Conservation (phyloP, 2,888 invertebrate genomes). For the Plemyria rubiginata region DNA sequence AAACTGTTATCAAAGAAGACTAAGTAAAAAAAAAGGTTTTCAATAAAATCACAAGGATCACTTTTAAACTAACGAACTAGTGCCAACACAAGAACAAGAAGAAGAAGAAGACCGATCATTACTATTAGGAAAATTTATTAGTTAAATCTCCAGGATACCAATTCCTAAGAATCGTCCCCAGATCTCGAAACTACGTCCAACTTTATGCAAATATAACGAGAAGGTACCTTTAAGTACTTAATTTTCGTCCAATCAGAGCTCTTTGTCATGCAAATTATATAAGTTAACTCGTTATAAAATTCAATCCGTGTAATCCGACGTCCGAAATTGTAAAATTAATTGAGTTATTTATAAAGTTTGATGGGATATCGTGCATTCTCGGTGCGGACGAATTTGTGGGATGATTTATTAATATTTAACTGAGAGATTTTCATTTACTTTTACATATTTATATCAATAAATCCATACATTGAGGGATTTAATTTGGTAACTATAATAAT, state of each 20-base stretch:
- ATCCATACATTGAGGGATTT: too few species aligned
- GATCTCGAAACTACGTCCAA: constrained; percentile 7
- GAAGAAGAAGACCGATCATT: too few species aligned
- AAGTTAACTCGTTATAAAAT: constrained; percentile 38
- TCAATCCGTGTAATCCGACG: constrained; percentile 25
- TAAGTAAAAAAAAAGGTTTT: too few species aligned
- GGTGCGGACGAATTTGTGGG: constrained; percentile 11
- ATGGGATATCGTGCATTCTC: constrained; percentile 22
- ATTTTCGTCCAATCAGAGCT: constrained; percentile 21
- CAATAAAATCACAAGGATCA: too few species aligned
- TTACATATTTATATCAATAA: not conserved
- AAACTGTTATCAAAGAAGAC: too few species aligned
- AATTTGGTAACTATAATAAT: too few species aligned
- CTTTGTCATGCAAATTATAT: constrained; percentile 32
- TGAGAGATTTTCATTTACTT: not conserved
- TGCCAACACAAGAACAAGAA: too few species aligned
- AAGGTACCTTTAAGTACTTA: constrained; percentile 15
- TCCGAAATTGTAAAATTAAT: constrained; percentile 28
- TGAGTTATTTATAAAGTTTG: constrained; percentile 34
- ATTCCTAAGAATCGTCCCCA: not conserved
- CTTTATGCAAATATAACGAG: constrained; percentile 16
- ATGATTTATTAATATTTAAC: constrained; percentile 1
- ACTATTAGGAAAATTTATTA: not conserved
- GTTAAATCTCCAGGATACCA: not conserved
- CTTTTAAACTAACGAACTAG: too few species aligned